phyloP scores from a whole-genome alignment of 92 coral and sea anemone species.

The Chrysogorgia sp. region DNA sequence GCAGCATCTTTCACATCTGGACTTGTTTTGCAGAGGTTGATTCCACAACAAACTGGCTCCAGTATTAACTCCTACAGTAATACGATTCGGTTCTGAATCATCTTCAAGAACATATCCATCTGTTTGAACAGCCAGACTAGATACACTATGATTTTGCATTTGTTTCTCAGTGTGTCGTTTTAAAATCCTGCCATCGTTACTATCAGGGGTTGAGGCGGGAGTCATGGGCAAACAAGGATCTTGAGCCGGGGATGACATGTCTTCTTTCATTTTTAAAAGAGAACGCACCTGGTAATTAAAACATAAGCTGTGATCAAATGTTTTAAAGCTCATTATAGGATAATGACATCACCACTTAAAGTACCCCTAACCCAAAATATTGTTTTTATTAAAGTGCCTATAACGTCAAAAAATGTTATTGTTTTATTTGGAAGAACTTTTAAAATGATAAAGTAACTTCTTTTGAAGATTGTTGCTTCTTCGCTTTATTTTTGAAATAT shows the following conservation, averaged over 20 bases:
- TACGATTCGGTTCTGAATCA: slow-evolving; percentile 9
- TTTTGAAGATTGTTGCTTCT: too few relatives aligned
- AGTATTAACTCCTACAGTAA: slow-evolving; percentile 77
- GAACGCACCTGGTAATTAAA: slow-evolving; percentile 22
- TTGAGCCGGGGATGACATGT: slow-evolving; percentile 21
- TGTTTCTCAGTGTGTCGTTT: background rate
- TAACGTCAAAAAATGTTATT: too few relatives aligned
- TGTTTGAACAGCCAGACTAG: background rate
- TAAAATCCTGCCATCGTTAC: background rate
- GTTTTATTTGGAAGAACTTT: too few relatives aligned
- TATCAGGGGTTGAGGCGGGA: slow-evolving; percentile 33
- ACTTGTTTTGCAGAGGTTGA: background rate
- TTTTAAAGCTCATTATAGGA: too few relatives aligned
- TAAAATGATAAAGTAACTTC: too few relatives aligned
- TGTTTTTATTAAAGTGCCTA: too few relatives aligned
- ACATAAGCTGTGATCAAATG: too few relatives aligned
- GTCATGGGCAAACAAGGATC: slow-evolving; percentile 15
- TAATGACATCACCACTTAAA: too few relatives aligned
- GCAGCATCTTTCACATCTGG: slow-evolving; percentile 1
- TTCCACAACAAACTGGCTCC: slow-evolving; percentile 75
- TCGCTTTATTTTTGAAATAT: too few relatives aligned
- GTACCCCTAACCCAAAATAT: too few relatives aligned
- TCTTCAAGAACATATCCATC: background rate
- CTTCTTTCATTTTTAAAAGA: slow-evolving; percentile 33
- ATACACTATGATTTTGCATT: background rate